Base-by-base conservation (phyloP, 2,113 vertebrate genomes). In the Pelobates fuscus region DNA sequence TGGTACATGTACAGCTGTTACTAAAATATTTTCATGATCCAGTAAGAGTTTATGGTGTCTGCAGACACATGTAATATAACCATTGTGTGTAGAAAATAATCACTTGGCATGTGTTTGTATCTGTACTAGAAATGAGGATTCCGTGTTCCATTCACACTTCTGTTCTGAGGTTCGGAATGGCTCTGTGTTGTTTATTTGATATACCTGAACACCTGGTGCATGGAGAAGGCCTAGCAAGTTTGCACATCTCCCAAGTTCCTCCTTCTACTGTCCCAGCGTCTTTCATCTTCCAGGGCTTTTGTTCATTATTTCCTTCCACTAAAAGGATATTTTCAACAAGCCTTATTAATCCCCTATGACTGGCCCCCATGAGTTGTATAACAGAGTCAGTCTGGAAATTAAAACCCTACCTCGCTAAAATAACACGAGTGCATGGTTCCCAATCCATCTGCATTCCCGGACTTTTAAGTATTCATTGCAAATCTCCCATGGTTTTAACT, bases 401-500 rank as follows among this genome's bases (percentile, higher is more conserved):
- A 29, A 76, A 76, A 75, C 62, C 62, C 64, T 76, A 76, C 72
- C 55, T 76, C 58, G 54, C 72, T 76, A 67, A 76, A 76, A 67
- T 49, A 76, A 76, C 72, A 76, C 21, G n/a, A 67, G 29, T 59
- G 64, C 72, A 29, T 69, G 75, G 71, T 78, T 83, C 81, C 81
- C 71, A 8, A 84, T 86, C 65, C 77, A 78, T 82, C 82, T 78
- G 77, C 60, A 85, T 81, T 86, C 72, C 86, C 85, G 83, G 83
- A 83, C 82, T 86, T 83, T 81, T 80, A 80, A 83, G 88, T 77
- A 87, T 90, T 89, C 82, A 86, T 86, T 80, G 81, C 81, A 88
- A 91, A 83, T 88, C 81, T 87, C 82, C 86, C 85, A 84, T 81
- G 86, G 86, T 86, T 85, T 86, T 84, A 83, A 88, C 84, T 85